These are phyloP conservation scores for Peromyscus aztecus DNA, from an alignment of 2,797 vertebrate species.

Conservation along the genomic window DNA sequence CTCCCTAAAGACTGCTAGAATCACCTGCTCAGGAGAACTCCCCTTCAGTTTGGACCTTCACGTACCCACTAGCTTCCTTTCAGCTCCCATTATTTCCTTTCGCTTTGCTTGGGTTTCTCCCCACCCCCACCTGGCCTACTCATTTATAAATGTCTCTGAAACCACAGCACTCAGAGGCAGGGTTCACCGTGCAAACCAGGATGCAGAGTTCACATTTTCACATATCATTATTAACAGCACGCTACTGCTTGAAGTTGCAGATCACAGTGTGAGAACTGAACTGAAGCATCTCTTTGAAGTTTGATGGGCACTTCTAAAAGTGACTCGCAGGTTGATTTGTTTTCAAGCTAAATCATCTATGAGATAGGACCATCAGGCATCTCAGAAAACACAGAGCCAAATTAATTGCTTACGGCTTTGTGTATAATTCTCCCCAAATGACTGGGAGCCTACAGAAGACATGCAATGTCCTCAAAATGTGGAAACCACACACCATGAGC, in stretches of 20 bases:
- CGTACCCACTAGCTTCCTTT: not conserved
- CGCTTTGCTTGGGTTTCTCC: not conserved
- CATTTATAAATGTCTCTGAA: conserved; percentile 3
- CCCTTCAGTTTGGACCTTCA: not conserved
- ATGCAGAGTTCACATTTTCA: not conserved
- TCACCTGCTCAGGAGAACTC: not conserved
- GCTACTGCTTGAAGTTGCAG: conserved; percentile 52
- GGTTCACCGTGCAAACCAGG: not conserved
- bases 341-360: conserved; percentile 33
- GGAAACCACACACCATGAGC: not conserved
- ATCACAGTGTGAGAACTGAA: conserved; percentile 47
- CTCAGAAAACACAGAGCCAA: conserved; percentile 32
- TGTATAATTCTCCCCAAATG: not conserved
- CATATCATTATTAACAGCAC: not conserved
- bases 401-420: conserved; percentile 19
- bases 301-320: conserved; percentile 34
- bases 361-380: not conserved
- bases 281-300: conserved; percentile 58
- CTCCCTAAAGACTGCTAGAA: not conserved
- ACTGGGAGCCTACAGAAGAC: not conserved
- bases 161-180: not conserved
- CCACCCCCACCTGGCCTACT: not conserved
- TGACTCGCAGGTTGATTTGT: not conserved
- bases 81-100: not conserved
- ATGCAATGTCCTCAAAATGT: not conserved